Conservation (phyloP, 2,797 vertebrate genomes). For the Schizothorax lantsangensis region DNA sequence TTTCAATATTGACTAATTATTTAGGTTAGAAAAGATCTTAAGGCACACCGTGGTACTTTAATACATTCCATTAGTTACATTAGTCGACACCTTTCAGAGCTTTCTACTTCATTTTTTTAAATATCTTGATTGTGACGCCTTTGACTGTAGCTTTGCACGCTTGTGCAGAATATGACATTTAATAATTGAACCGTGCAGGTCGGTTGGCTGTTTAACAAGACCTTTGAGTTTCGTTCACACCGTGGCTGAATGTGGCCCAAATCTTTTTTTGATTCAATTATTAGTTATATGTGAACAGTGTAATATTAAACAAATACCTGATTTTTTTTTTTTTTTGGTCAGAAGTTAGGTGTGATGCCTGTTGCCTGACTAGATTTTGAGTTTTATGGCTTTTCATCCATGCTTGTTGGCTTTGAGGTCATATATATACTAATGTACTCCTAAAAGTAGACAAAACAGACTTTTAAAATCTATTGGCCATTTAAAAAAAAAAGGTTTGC, state of each 20-base stretch:
- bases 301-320: background rate
- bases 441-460: background rate
- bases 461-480: background rate
- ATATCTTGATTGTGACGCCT: background rate
- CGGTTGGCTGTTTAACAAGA: background rate
- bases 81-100: conserved; percentile 24
- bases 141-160: background rate
- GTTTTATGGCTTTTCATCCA: background rate
- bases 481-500: background rate
- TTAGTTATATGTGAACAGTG: background rate
- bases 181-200: conserved; percentile 6
- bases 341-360: background rate
- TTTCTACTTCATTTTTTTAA: conserved; percentile 41
- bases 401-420: background rate
- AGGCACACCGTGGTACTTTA: conserved; percentile 57
- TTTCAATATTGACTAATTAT: conserved; percentile 67
- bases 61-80: conserved; percentile 53
- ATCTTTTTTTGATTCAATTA: background rate
- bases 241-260: background rate
- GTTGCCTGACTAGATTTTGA: background rate
- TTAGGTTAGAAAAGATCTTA: conserved; percentile 60
- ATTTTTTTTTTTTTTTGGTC: background rate
- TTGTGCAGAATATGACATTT: conserved; percentile 20
- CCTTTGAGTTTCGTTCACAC: conserved; percentile 7
- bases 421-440: background rate